Percentiles rank a stretch among this genome's conserved stretches.
Evolutionary conservation across 1,140 invertebrate genomes (phyloP).

Genomic region (Bombus soroeensis): DNA sequence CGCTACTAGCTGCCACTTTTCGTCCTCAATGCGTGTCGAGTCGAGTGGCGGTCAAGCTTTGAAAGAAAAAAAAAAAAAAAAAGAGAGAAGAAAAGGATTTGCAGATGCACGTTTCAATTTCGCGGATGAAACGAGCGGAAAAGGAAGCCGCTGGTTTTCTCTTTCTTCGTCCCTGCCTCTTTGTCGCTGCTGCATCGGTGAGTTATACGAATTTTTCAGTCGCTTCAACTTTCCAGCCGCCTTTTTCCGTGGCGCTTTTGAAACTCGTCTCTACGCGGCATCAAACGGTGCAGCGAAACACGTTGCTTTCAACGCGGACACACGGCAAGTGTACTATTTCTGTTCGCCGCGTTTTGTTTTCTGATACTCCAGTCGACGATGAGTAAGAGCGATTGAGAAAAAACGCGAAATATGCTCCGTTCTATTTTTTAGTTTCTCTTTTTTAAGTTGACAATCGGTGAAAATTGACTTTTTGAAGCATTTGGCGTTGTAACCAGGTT

Average conservation of each 20-base stretch:
- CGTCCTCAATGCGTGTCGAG: neutral
- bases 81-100: neutral
- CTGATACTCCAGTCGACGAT: neutral
- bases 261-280: neutral
- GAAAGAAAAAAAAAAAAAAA: neutral
- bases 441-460: neutral
- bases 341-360: constrained; percentile 17
- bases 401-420: neutral
- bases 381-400: neutral
- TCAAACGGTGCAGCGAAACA: constrained; percentile 11
- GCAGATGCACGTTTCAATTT: constrained; percentile 11
- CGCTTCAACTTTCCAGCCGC: constrained; percentile 24
- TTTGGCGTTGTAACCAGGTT: neutral
- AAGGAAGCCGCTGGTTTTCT: constrained; percentile 10
- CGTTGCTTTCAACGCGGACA: constrained; percentile 25
- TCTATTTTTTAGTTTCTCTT: neutral
- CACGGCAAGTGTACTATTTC: constrained; percentile 16
- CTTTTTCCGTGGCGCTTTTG: constrained; percentile 15
- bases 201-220: constrained; percentile 17
- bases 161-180: neutral
- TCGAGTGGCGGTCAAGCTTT: constrained; percentile 4
- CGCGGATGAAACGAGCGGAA: constrained; percentile 3
- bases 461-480: neutral
- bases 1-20: neutral
- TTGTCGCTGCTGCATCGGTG: neutral